Base-by-base conservation (phyloP, 1,140 invertebrate genomes). In the Hyles vespertilio region DNA sequence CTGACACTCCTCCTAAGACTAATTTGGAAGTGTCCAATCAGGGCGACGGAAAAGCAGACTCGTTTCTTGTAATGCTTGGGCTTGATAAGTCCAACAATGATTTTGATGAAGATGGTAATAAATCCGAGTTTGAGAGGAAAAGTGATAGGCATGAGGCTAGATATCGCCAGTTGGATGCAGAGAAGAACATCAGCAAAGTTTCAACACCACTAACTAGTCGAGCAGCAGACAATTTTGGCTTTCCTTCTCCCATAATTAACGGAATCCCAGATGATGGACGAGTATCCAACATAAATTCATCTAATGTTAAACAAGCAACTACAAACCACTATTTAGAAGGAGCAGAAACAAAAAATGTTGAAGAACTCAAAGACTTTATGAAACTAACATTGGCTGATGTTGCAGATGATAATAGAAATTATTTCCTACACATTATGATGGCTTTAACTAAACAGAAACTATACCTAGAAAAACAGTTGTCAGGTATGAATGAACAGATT, bases 351-450 rank as follows among this genome's bases (percentile, higher is more conserved):
- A 79, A 83, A 49, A 54, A 64, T 34, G 53, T 77, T 34, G 81
- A 88, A 49, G 89, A 90, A 50, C 62, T 89, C n/a, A 90, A 89
- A 71, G 87, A 90, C 64, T 89, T 84, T 57, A 76, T 89, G 3
- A 84, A 78, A 67, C 65, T 82, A 47, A 74, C 75, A 46, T 61
- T 87, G 50, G 76, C 79, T n/a, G 84, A 89, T 71, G 71, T 88
- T 11, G 75, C 84, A 8, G 84, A 86, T 61, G 81, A 87, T 59
- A 89, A 84, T 53, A 77, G 79, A 59, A 87, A 85, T 59, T 85
- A 85, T 69, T 89, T 85, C 57, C 68, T 88, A 1, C 78, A 88
- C 51, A 77, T 88, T 32, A 88, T 86, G 75, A 84, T 89, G 79
- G 81, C 79, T 32, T 70, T 89, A 49, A 88, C 87, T 6, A 90